These are phyloP conservation scores for Spodoptera exigua DNA, from an alignment of 2,888 invertebrate genomes.

Conservation along the genomic window DNA sequence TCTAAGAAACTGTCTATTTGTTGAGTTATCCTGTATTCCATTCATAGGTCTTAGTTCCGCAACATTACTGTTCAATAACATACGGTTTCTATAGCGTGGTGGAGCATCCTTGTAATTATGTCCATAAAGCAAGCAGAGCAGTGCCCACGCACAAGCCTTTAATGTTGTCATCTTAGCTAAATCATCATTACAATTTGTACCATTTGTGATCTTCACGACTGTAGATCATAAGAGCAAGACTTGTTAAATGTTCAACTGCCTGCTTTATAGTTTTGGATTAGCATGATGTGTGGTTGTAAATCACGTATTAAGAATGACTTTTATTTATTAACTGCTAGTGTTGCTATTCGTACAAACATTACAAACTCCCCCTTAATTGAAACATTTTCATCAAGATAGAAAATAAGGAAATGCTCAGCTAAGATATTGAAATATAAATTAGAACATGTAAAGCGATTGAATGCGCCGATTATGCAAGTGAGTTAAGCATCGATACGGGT, in stretches of 20 bases:
- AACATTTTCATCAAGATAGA: constrained; percentile 38
- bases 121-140: constrained; percentile 23
- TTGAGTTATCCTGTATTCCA: constrained; percentile 37
- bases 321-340: no score
- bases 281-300: no score
- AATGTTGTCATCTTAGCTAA: constrained; percentile 2
- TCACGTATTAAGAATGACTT: no score
- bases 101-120: constrained; percentile 32
- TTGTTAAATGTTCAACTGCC: no score
- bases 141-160: constrained; percentile 29
- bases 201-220: background rate
- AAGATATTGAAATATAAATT: constrained; percentile 48
- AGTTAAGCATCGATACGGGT: constrained; percentile 36
- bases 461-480: constrained; percentile 40
- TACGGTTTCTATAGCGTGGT: constrained; percentile 11
- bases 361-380: constrained; percentile 28
- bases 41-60: constrained; percentile 49
- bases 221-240: no score
- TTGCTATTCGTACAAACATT: constrained; percentile 14
- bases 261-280: no score
- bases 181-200: background rate
- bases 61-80: constrained; percentile 38
- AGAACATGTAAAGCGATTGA: constrained; percentile 36
- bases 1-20: constrained; percentile 37
- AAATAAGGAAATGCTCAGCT: constrained; percentile 46